A percentile compares a stretch with the other conserved stretches of the same genome.
These are phyloP conservation scores for Plecotus auritus DNA, from an alignment of 2,113 vertebrate genomes.

Conservation along the genomic window DNA sequence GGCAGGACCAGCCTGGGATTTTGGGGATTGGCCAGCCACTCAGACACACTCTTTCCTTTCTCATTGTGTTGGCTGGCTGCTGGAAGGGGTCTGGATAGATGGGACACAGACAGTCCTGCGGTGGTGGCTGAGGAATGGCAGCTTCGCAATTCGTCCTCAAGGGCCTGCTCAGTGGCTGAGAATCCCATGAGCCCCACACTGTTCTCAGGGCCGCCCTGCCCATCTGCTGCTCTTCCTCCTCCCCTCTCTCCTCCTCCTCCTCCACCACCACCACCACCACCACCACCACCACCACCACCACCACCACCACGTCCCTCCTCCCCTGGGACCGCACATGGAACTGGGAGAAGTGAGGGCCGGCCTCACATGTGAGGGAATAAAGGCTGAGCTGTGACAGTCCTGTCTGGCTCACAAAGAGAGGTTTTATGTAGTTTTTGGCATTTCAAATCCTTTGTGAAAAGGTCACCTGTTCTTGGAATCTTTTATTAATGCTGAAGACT, in stretches of 20 bases:
- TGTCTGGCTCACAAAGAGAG: constrained; percentile 75
- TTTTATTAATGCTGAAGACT: constrained; percentile 83
- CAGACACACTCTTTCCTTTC: not conserved
- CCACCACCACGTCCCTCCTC: fast-evolving
- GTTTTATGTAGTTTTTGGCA: constrained; percentile 86
- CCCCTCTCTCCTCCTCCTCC: no score
- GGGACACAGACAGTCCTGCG: no score
- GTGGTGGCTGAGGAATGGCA: no score
- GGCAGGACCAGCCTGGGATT: not conserved
- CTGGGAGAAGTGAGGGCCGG: constrained; percentile 30
- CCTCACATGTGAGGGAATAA: constrained; percentile 55
- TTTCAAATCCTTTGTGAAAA: constrained; percentile 90
- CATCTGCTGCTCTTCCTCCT: no score
- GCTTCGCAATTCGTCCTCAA: not conserved
- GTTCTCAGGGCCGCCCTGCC: not conserved
- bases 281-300: no score
- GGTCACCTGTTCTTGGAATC: constrained; percentile 83
- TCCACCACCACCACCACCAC: no score
- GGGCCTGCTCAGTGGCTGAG: not conserved
- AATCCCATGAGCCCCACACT: fast-evolving
- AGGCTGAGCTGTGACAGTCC: constrained; percentile 70
- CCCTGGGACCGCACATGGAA: not conserved
- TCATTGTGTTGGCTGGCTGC: not conserved
- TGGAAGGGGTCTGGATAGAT: not conserved
- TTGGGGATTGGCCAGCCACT: not conserved